Evolutionary conservation across 2,113 vertebrate species (phyloP).

Genomic region (Cyanoramphus novaezelandiae): DNA sequence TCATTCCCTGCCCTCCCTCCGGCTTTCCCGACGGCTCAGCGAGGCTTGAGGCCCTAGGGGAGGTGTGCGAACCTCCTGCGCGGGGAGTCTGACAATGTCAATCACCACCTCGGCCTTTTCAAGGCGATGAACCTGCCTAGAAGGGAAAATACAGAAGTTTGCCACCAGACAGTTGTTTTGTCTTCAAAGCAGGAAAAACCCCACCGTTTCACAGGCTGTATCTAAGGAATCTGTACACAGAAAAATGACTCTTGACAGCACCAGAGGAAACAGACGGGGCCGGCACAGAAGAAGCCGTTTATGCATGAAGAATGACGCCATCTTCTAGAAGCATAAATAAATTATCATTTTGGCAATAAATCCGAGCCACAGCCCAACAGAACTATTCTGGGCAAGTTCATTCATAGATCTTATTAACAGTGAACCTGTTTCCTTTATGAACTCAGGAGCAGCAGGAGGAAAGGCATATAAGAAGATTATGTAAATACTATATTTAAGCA

Average conservation of each 20-base stretch:
- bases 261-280: background rate
- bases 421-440: slow-evolving; percentile 2
- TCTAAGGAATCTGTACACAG: background rate
- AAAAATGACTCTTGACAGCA: background rate
- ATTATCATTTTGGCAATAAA: background rate
- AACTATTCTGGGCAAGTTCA: background rate
- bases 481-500: slow-evolving; percentile 64
- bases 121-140: background rate
- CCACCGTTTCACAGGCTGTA: background rate
- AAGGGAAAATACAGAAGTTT: background rate
- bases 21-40: no score
- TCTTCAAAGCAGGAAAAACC: background rate
- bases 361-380: background rate
- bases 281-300: accelerated
- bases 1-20: background rate
- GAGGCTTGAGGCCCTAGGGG: background rate
- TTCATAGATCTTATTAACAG: background rate
- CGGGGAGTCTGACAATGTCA: background rate
- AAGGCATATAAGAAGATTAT: slow-evolving; percentile 57
- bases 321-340: slow-evolving; percentile 1
- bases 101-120: background rate
- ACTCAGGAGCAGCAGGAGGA: slow-evolving; percentile 32
- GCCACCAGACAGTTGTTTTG: no score
- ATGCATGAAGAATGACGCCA: background rate
- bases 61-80: no score